Evolutionary conservation across 1,140 invertebrate genomes (phyloP).

Genomic region (Leptinotarsa lineolata): DNA sequence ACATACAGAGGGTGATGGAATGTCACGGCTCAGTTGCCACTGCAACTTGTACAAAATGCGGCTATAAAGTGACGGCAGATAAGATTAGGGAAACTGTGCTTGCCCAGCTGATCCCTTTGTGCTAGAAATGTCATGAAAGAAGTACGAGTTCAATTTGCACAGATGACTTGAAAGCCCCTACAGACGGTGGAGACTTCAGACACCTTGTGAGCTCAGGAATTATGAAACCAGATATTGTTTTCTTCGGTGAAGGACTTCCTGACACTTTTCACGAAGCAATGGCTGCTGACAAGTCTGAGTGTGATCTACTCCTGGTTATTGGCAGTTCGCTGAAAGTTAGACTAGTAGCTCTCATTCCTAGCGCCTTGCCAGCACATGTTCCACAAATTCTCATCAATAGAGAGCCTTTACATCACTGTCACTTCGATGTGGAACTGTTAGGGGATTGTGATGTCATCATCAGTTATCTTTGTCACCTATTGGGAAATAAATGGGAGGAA

Average conservation of each 20-base stretch:
- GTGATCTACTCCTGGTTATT: slow-evolving; percentile 88
- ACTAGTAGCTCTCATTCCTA: slow-evolving; percentile 87
- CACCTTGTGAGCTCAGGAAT: slow-evolving; percentile 61
- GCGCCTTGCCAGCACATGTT: slow-evolving; percentile 74
- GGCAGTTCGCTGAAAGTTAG: slow-evolving; percentile 89
- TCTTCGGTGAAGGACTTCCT: slow-evolving; percentile 90
- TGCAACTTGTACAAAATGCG: slow-evolving; percentile 85
- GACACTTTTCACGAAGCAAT: slow-evolving; percentile 84
- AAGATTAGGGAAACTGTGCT: slow-evolving; percentile 82
- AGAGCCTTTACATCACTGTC: slow-evolving; percentile 79
- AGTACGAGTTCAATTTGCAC: slow-evolving; percentile 34
- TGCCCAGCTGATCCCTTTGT: slow-evolving; percentile 78
- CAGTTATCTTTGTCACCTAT: slow-evolving; percentile 76
- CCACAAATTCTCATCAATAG: slow-evolving; percentile 90
- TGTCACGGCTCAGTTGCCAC: slow-evolving; percentile 92
- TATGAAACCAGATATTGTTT: slow-evolving; percentile 94
- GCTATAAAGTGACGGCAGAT: slow-evolving; percentile 75
- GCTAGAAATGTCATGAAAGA: slow-evolving; percentile 66
- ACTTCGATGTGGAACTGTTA: slow-evolving; percentile 88
- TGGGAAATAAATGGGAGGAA: slow-evolving; percentile 51
- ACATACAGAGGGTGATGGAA: slow-evolving; percentile 82
- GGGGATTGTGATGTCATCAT: slow-evolving; percentile 90
- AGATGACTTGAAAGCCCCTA: slow-evolving; percentile 30
- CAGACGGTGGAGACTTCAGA: slow-evolving; percentile 30
- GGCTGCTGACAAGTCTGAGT: slow-evolving; percentile 78